phyloP scores from a whole-genome alignment of 1,140 invertebrate genomes.

The Rhynchophorus ferrugineus region DNA sequence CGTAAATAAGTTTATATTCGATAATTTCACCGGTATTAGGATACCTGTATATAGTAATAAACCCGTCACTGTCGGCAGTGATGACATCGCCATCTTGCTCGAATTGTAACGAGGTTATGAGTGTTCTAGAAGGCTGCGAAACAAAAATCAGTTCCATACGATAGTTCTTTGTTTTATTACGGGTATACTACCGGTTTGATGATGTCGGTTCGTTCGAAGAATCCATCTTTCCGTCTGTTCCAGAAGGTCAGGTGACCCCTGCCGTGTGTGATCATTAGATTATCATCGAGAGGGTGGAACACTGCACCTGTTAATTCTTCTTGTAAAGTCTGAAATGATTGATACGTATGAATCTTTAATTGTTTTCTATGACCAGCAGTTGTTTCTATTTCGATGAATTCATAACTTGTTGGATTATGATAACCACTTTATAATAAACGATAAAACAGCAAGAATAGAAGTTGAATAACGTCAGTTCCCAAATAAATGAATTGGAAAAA shows the following conservation, averaged over 20 bases:
- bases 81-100: constrained; percentile 89
- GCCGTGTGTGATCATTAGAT: constrained; percentile 86
- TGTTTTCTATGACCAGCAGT: too few species aligned
- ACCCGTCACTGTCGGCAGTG: constrained; percentile 89
- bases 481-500: too few species aligned
- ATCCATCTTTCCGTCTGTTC: constrained; percentile 81
- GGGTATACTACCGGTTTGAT: constrained; percentile 61
- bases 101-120: constrained; percentile 81
- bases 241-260: constrained; percentile 89
- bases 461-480: too few species aligned
- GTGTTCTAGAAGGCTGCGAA: constrained; percentile 65
- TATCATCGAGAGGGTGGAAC: constrained; percentile 89
- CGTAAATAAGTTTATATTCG: too few species aligned
- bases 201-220: constrained; percentile 80
- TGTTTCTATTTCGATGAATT: too few species aligned
- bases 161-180: too few species aligned
- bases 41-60: constrained; percentile 78
- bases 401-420: too few species aligned
- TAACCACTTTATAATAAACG: too few species aligned
- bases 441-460: too few species aligned
- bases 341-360: too few species aligned
- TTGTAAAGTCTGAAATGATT: constrained; percentile 62
- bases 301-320: constrained; percentile 83
- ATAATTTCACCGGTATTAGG: too few species aligned
- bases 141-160: too few species aligned